These are phyloP conservation scores for Argentina silus DNA, from an alignment of 2,797 vertebrate species.

Conservation along the genomic window DNA sequence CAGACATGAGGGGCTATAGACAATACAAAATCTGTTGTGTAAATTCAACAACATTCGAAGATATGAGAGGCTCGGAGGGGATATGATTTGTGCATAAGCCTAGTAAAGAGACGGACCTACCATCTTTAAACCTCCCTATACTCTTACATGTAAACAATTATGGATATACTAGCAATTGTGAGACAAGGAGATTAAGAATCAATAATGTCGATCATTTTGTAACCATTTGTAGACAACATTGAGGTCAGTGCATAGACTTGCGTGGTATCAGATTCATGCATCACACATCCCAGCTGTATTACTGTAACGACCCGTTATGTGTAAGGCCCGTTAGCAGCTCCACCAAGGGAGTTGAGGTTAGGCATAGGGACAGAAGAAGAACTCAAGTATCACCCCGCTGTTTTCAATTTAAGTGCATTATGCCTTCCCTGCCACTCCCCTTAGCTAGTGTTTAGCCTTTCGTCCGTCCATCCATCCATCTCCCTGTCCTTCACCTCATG, in stretches of 20 bases:
- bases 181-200: not conserved
- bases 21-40: no score
- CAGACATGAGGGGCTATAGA: no score
- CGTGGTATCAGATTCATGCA: slow-evolving; percentile 14
- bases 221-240: slow-evolving; percentile 23
- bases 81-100: slow-evolving; percentile 31
- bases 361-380: not conserved
- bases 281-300: not conserved
- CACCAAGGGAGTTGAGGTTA: not conserved
- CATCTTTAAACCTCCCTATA: slow-evolving; percentile 30
- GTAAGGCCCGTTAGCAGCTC: no score
- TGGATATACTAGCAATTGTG: slow-evolving; percentile 6
- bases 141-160: slow-evolving; percentile 8
- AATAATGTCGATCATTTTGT: not conserved
- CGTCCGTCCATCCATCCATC: not conserved
- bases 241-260: slow-evolving; percentile 29
- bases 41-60: not conserved
- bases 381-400: not conserved
- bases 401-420: slow-evolving; percentile 8
- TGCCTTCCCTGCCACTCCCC: not conserved
- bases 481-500: slow-evolving; percentile 24
- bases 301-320: not conserved
- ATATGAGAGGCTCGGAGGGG: not conserved
- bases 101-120: slow-evolving; percentile 27
- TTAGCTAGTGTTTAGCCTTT: slow-evolving; percentile 7